phyloP scores from a whole-genome alignment of 2,797 vertebrate species.

The Xiphorhynchus erythropygius region DNA sequence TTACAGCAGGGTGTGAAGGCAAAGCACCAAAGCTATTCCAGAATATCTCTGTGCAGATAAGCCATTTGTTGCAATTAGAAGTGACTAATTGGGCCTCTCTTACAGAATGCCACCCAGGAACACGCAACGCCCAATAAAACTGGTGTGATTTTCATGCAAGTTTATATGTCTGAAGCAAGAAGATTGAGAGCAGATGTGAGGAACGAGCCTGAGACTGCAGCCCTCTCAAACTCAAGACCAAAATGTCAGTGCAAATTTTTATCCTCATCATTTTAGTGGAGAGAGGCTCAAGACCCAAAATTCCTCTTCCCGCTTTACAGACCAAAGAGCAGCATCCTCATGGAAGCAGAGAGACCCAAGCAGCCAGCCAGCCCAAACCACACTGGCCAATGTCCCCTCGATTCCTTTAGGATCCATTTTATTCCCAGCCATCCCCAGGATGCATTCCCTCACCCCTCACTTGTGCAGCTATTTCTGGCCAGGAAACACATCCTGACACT shows the following conservation, averaged over 20 bases:
- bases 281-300: not conserved
- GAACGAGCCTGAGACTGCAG: not conserved
- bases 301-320: not conserved
- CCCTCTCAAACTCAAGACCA: not conserved
- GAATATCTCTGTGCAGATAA: not conserved
- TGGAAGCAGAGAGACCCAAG: not conserved
- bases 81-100: conserved; percentile 23
- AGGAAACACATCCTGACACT: conserved; percentile 6
- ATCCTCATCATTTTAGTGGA: not conserved
- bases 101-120: not conserved
- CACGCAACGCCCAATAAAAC: not conserved
- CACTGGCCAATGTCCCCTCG: rapidly evolving
- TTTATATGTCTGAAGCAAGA: not conserved
- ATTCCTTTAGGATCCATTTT: not conserved
- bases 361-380: not conserved
- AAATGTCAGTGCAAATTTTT: not conserved
- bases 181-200: not conserved
- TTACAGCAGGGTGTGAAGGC: not conserved
- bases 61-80: conserved; percentile 26
- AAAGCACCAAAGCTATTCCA: not conserved
- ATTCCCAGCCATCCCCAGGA: rapidly evolving
- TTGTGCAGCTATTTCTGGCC: not conserved
- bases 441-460: not conserved
- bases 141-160: not conserved
- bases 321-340: rapidly evolving